A percentile compares a stretch with the other conserved stretches of the same genome.
phyloP scores from a whole-genome alignment of 2,797 vertebrate genomes.

The Geotria australis region DNA sequence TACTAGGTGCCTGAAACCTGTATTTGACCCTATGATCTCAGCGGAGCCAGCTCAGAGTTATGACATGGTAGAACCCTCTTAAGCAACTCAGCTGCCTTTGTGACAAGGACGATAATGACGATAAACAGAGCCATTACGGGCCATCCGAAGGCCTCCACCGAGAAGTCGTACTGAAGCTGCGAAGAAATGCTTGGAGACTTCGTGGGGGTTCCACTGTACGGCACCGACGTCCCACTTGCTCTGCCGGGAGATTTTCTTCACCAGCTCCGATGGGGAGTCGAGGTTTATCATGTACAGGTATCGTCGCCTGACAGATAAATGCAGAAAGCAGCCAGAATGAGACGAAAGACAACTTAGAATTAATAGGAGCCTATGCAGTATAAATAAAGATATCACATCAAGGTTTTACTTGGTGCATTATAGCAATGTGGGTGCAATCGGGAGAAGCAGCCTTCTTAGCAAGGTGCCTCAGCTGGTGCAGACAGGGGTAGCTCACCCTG shows the following conservation, averaged over 20 bases:
- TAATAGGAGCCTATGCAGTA: too few relatives aligned
- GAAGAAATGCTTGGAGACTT: constrained; percentile 36
- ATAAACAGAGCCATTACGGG: neutral
- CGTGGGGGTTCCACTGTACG: constrained; percentile 83
- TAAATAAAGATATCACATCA: neutral
- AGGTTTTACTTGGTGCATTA: too few relatives aligned
- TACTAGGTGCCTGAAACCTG: too few relatives aligned
- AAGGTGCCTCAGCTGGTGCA: too few relatives aligned
- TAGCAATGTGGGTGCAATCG: too few relatives aligned
- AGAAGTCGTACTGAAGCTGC: constrained; percentile 37
- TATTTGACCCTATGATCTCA: too few relatives aligned
- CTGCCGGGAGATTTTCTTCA: constrained; percentile 59
- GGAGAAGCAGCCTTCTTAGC: too few relatives aligned
- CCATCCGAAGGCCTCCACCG: too few relatives aligned
- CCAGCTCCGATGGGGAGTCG: constrained; percentile 41
- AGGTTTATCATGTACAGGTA: constrained; percentile 78
- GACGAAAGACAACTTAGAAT: too few relatives aligned
- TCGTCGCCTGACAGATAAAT: constrained; percentile 21
- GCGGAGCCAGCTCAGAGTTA: too few relatives aligned
- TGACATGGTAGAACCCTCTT: too few relatives aligned
- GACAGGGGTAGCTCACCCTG: constrained; percentile 28
- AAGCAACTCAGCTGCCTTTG: neutral
- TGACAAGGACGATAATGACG: constrained; percentile 1
- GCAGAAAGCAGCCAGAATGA: too few relatives aligned
- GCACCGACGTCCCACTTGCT: constrained; percentile 95